phyloP scores from a whole-genome alignment of 2,113 vertebrate genomes.

The Chaenocephalus aceratus region DNA sequence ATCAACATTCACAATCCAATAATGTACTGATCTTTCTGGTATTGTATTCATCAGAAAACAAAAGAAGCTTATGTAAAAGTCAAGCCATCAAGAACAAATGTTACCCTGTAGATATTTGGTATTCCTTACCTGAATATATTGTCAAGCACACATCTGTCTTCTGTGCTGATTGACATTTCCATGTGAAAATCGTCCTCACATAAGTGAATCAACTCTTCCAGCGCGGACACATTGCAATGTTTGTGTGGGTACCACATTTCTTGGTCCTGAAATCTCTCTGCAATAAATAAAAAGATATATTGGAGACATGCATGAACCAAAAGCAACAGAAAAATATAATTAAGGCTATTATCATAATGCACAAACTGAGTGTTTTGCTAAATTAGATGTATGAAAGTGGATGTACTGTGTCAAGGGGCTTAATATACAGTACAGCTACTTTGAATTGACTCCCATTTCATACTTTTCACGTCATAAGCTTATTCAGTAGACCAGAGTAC shows the following conservation, averaged over 20 bases:
- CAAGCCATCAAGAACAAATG: neutral
- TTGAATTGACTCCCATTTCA: neutral
- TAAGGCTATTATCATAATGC: rapidly evolving
- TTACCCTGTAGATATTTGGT: neutral
- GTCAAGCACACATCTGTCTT: conserved; percentile 71
- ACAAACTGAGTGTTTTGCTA: neutral
- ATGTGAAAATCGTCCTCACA: rapidly evolving
- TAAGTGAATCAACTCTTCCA: rapidly evolving
- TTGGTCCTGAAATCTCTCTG: conserved; percentile 74
- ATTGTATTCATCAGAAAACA: neutral
- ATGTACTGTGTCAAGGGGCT: neutral
- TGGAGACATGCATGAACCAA: no score
- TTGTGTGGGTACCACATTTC: rapidly evolving
- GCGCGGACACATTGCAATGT: rapidly evolving
- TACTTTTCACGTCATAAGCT: neutral
- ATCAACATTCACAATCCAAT: no score
- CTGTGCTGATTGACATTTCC: neutral
- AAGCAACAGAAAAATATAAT: neutral
- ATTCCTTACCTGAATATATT: conserved; percentile 60
- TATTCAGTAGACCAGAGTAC: neutral
- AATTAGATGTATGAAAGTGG: no score
- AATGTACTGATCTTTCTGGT: neutral
- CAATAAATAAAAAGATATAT: neutral
- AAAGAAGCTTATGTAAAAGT: neutral
- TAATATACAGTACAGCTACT: neutral